A percentile compares a stretch with the other conserved stretches of the same genome.
Evolutionary conservation across 2,113 vertebrate species (phyloP).

Genomic region (Grantiella picta): DNA sequence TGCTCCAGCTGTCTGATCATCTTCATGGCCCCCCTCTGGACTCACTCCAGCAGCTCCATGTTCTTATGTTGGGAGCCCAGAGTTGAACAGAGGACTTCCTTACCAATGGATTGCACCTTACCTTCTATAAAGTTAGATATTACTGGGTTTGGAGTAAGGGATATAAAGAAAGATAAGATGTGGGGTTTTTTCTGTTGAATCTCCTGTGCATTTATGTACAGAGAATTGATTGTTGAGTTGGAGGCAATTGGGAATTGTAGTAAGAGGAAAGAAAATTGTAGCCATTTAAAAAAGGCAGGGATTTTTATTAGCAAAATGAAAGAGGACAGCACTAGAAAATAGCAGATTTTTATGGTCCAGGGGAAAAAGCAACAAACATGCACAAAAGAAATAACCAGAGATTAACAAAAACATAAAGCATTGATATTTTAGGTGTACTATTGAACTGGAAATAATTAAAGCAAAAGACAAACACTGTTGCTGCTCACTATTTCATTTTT

Average conservation of each 20-base stretch:
- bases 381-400: neutral
- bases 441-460: neutral
- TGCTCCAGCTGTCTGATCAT: rapidly evolving
- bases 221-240: neutral
- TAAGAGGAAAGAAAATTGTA: neutral
- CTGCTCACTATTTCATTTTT: neutral
- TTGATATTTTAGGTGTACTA: neutral
- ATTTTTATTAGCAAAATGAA: neutral
- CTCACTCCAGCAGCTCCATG: neutral
- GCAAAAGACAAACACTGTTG: neutral
- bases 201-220: neutral
- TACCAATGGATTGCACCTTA: neutral
- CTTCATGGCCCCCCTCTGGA: neutral
- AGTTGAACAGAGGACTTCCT: neutral
- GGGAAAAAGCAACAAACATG: neutral
- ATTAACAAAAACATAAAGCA: too few relatives aligned
- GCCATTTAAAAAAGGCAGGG: neutral
- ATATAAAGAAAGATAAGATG: neutral
- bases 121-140: neutral
- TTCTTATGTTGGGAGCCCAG: neutral
- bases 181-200: neutral
- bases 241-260: neutral
- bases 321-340: neutral
- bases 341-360: neutral
- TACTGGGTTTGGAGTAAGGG: neutral